Conservation (phyloP, 2,797 vertebrate genomes). For the Anas georgica region DNA sequence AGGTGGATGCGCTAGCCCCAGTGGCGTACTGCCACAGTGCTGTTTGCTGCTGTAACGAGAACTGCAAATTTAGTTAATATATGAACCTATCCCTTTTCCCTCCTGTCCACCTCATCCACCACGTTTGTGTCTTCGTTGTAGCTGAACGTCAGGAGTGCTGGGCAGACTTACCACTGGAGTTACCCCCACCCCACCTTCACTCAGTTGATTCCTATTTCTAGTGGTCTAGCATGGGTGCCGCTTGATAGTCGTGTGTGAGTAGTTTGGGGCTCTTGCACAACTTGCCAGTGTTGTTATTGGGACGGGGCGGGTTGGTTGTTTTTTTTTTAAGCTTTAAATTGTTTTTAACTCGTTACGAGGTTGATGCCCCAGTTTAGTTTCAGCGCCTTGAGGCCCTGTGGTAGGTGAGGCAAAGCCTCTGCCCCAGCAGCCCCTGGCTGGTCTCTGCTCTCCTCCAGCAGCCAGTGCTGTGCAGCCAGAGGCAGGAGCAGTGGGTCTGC, state of each 20-base stretch:
- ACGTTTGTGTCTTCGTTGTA: background rate
- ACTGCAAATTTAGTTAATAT: slow-evolving; percentile 42
- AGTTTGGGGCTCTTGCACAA: slow-evolving; percentile 53
- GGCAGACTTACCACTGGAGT: slow-evolving; percentile 55
- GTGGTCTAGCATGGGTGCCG: slow-evolving; percentile 41
- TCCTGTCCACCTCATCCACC: background rate
- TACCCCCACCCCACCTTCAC: background rate
- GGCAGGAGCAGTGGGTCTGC: background rate
- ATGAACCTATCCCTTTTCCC: slow-evolving; percentile 18
- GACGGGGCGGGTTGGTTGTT: background rate
- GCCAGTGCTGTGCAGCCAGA: background rate
- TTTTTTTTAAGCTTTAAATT: background rate
- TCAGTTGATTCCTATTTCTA: background rate
- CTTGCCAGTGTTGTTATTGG: slow-evolving; percentile 26
- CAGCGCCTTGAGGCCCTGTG: background rate
- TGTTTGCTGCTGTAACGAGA: slow-evolving; percentile 66
- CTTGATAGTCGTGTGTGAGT: slow-evolving; percentile 45
- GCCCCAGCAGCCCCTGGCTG: background rate
- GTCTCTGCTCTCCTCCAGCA: slow-evolving; percentile 27
- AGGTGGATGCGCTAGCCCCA: slow-evolving; percentile 56
- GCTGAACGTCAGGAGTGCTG: slow-evolving; percentile 32
- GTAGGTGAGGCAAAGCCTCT: background rate
- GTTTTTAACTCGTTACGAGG: slow-evolving; percentile 28
- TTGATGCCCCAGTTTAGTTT: slow-evolving; percentile 1
- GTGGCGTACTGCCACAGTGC: slow-evolving; percentile 45